phyloP scores from a whole-genome alignment of 1,140 invertebrate genomes.

The Penaeus vannamei region DNA sequence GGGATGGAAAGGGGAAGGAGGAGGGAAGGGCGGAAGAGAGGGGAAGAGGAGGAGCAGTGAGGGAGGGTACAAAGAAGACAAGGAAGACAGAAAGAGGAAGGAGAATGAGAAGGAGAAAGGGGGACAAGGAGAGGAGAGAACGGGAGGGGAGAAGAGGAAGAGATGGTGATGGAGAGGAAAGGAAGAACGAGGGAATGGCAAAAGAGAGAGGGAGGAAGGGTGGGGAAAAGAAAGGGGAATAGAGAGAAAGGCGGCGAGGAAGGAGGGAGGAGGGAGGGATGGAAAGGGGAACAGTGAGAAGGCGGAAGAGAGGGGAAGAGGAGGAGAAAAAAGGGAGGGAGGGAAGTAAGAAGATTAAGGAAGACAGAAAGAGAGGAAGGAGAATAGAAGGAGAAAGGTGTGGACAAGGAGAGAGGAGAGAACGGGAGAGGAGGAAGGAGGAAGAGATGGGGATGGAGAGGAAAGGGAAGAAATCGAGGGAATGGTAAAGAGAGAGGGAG shows the following conservation, averaged over 20 bases:
- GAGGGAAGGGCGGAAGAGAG: conserved; percentile 3
- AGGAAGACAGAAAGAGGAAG: conserved; percentile 11
- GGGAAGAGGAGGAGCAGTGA: neutral
- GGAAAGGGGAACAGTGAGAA: too few relatives aligned
- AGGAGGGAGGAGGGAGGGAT: too few relatives aligned
- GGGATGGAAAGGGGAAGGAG: neutral
- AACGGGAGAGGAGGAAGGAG: neutral
- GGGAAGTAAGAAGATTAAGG: too few relatives aligned
- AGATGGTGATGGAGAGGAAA: neutral
- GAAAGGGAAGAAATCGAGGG: too few relatives aligned
- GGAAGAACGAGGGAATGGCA: neutral
- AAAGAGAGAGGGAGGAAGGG: too few relatives aligned
- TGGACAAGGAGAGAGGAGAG: too few relatives aligned
- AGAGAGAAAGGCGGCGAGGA: too few relatives aligned
- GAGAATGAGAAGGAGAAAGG: neutral
- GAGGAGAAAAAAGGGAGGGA: too few relatives aligned
- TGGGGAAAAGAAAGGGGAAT: too few relatives aligned
- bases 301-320: too few relatives aligned
- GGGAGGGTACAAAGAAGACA: neutral
- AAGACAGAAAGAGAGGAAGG: conserved; percentile 1
- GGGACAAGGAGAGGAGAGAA: conserved; percentile 4
- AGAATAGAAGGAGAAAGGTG: neutral
- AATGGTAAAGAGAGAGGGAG: neutral
- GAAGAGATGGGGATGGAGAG: too few relatives aligned
- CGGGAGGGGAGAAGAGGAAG: neutral